Percentiles rank a stretch among this genome's conserved stretches.
Conservation (phyloP, 2,113 vertebrate species). For the Amblyornis subalaris region DNA sequence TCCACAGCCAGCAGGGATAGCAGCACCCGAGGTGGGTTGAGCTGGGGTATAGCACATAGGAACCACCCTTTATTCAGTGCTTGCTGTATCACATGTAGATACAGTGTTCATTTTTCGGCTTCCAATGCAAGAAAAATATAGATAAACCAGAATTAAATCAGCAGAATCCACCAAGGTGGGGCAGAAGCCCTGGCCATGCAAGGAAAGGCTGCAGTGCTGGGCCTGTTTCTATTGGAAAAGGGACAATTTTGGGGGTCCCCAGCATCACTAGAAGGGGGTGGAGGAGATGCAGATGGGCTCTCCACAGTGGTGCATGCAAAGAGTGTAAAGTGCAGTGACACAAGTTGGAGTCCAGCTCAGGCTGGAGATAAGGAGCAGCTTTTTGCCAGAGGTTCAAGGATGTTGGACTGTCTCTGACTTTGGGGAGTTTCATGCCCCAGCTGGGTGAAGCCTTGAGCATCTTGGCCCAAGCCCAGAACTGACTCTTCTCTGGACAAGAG, state of each 20-base stretch:
- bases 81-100: background rate
- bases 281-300: background rate
- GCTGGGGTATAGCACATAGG: rapidly evolving
- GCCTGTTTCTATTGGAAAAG: background rate
- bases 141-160: background rate
- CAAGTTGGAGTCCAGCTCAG: background rate
- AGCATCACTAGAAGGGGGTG: rapidly evolving
- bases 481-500: background rate
- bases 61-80: background rate
- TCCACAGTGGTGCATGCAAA: rapidly evolving
- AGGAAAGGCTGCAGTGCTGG: background rate
- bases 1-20: background rate
- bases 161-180: background rate
- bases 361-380: background rate
- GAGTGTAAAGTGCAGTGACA: background rate
- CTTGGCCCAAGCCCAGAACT: background rate
- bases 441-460: background rate
- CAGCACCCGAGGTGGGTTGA: rapidly evolving
- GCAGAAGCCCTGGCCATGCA: rapidly evolving
- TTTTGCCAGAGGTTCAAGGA: background rate
- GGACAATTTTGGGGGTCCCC: rapidly evolving
- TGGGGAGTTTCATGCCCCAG: rapidly evolving
- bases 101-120: background rate
- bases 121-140: background rate
- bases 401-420: rapidly evolving